Conservation (phyloP, 1,140 invertebrate genomes). For the Temnothorax longispinosus region DNA sequence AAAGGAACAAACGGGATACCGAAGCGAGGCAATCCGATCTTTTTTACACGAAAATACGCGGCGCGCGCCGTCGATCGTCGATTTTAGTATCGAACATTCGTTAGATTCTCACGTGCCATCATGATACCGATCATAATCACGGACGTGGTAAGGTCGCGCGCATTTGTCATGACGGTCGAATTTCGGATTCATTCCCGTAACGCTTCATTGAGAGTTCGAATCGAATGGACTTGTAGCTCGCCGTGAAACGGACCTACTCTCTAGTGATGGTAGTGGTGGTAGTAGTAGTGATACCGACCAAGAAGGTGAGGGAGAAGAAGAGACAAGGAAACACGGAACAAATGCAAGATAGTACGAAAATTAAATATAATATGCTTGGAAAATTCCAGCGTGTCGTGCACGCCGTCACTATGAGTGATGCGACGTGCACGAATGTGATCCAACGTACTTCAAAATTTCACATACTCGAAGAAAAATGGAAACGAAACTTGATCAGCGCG, state of each 20-base stretch:
- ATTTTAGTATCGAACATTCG: conserved; percentile 46
- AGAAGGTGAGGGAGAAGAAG: background rate
- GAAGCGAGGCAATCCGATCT: conserved; percentile 61
- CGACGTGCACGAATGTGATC: conserved; percentile 18
- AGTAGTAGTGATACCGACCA: conserved; percentile 2
- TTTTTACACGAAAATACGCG: conserved; percentile 63
- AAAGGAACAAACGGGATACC: background rate
- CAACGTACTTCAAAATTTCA: background rate
- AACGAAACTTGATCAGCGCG: conserved; percentile 1
- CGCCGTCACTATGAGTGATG: background rate
- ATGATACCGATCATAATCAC: background rate
- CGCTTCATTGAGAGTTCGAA: conserved; percentile 10
- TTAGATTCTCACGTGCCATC: conserved; percentile 46
- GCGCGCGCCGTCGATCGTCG: conserved; percentile 36
- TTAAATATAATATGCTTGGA: background rate
- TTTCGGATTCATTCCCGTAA: conserved; percentile 3
- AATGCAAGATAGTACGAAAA: background rate
- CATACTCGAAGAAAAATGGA: background rate
- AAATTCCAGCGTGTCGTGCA: background rate
- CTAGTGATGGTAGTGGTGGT: background rate
- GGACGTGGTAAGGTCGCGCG: background rate
- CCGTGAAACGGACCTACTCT: conserved; percentile 54
- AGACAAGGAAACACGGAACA: background rate
- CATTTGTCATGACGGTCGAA: conserved; percentile 2
- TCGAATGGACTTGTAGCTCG: conserved; percentile 12